Evolutionary conservation across 2,797 vertebrate genomes (phyloP), one percentile per base, ranked within the genome.

Genomic region (Discoglossus pictus): DNA sequence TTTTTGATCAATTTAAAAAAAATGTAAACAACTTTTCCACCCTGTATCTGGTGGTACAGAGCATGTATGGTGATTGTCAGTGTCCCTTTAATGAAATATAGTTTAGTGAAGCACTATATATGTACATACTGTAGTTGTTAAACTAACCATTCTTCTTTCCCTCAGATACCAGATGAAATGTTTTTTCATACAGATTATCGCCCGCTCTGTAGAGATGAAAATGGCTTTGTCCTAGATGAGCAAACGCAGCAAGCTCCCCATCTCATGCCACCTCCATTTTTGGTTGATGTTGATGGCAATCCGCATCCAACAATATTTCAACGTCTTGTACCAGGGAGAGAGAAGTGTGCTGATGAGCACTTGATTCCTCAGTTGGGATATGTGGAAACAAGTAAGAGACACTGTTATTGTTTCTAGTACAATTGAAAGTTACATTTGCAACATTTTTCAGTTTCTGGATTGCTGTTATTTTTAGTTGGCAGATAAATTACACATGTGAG

Each of bases 161-260:
- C 76, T 36, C 77, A 99, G 97, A 96, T 99, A 82, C 97, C 97
- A 67, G 97, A 99, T 81, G 96, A 99, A 84, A 92, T 99, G 85
- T 99, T 99, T 85, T 99, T 99, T 83, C 97, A 99, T 81, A 99
- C 97, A 6, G 97, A 99, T 82, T 99, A 98, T 68, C 88, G 97
- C 50, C 97, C 97, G 0, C 86, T 99, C 78, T 96, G 97, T 77
- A 86, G 94, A 23, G 97, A 99, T 74, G 79, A 88, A 55, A 98
- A 98, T 17, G 93, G 94, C 66, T 99, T 93, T 1, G 97, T 99
- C 55, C 81, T 99, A 76, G 97, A 99, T 31, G 97, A 99, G 75
- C 97, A 99, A 78, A 99, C 97, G 0, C 97, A 99, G 65, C 97
- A 98, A 82, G 97, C 96, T 0, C 97, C 97, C 27, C 97, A 99